Conservation (phyloP, 2,888 invertebrate genomes). For the Bursaphelenchus okinawaensis region DNA sequence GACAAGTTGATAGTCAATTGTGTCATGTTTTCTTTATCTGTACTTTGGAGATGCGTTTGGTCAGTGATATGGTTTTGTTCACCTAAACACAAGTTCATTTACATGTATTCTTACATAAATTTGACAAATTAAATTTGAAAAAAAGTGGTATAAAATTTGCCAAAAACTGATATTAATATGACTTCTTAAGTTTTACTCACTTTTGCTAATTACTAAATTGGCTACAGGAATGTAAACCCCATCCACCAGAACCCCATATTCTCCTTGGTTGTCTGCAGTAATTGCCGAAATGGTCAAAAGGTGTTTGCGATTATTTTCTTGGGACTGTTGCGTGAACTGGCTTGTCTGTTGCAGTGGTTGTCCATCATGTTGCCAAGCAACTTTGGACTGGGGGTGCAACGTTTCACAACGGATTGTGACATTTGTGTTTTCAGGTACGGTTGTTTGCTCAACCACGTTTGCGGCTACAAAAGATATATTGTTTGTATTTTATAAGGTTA, state of each 20-base stretch:
- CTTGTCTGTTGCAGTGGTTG: neutral
- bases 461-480: constrained; percentile 32
- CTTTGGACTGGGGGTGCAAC: constrained; percentile 19
- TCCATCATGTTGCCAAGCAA: constrained; percentile 19
- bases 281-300: constrained; percentile 38
- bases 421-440: constrained; percentile 40
- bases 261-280: constrained; percentile 30
- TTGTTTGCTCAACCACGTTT: constrained; percentile 12
- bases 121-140: too few species aligned
- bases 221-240: constrained; percentile 42
- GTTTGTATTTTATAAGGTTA: too few species aligned
- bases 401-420: constrained; percentile 53
- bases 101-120: too few species aligned
- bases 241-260: constrained; percentile 38
- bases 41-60: too few species aligned
- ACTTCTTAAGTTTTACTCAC: too few species aligned
- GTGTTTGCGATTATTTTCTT: constrained; percentile 27
- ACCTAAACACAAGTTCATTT: too few species aligned
- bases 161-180: too few species aligned
- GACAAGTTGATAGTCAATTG: neutral
- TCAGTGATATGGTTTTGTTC: too few species aligned
- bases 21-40: neutral
- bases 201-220: too few species aligned
- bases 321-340: constrained; percentile 10
- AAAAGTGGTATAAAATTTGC: too few species aligned